A percentile compares a stretch with the other conserved stretches of the same genome.
Conservation (phyloP, 35 echinoderm and acorn worm genomes). For the Lytechinus variegatus region DNA sequence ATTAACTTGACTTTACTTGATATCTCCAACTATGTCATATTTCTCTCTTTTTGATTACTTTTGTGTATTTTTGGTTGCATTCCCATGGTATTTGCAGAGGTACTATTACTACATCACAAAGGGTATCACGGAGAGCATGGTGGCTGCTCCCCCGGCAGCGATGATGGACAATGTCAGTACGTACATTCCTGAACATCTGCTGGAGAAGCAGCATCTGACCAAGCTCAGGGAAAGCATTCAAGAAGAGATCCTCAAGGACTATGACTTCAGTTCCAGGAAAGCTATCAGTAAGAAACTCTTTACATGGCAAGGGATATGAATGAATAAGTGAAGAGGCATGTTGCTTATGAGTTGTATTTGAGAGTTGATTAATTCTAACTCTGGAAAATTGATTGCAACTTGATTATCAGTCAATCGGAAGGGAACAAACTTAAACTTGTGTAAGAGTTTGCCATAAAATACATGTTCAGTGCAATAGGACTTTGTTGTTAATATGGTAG, state of each 20-base stretch:
- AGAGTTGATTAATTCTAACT: too few species aligned
- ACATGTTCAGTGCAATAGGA: too few species aligned
- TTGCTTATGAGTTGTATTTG: too few species aligned
- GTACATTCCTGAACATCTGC: constrained; percentile 59
- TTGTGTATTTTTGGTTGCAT: too few species aligned
- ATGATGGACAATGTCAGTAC: constrained; percentile 85
- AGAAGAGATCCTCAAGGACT: constrained; percentile 79
- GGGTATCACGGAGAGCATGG: constrained; percentile 79
- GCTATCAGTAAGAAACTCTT: constrained; percentile 72
- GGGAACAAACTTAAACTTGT: too few species aligned
- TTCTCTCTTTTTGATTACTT: not conserved
- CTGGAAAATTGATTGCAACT: too few species aligned
- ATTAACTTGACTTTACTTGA: too few species aligned
- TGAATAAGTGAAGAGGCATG: not conserved
- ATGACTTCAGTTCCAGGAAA: constrained; percentile 91
- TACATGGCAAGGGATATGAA: not conserved
- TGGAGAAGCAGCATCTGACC: constrained; percentile 62
- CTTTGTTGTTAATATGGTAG: too few species aligned
- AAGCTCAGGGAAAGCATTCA: constrained; percentile 63
- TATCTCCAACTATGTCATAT: too few species aligned
- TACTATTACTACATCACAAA: constrained; percentile 97
- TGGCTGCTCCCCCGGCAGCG: constrained; percentile 72
- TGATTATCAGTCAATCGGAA: too few species aligned
- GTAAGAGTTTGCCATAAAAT: too few species aligned
- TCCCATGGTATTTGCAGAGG: constrained; percentile 62